Conservation (phyloP, 2,888 invertebrate species). For the Leptinotarsa peninsularis region DNA sequence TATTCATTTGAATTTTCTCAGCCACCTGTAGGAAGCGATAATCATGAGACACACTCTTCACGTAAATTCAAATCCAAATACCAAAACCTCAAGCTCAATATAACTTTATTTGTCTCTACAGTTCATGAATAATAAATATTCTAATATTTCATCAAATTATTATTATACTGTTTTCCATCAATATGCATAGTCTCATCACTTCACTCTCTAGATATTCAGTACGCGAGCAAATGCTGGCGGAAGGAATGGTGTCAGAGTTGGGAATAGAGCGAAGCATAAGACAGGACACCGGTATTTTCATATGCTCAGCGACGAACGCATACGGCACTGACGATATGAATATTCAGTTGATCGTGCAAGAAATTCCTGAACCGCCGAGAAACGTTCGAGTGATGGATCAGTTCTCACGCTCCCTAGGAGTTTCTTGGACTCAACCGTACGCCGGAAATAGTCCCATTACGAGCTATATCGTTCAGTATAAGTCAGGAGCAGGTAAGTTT, state of each 20-base stretch:
- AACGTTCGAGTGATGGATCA: constrained; percentile 88
- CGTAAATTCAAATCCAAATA: too few species aligned
- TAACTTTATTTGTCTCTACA: too few species aligned
- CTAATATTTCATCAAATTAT: too few species aligned
- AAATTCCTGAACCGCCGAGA: constrained; percentile 90
- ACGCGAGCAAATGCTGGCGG: constrained; percentile 81
- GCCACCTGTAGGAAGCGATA: too few species aligned
- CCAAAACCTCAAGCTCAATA: too few species aligned
- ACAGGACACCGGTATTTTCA: constrained; percentile 89
- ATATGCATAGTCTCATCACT: constrained; percentile 46
- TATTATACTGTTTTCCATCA: too few species aligned
- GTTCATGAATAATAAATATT: too few species aligned
- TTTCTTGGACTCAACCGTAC: constrained; percentile 91
- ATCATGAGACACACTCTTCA: too few species aligned
- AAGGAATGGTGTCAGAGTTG: constrained; percentile 86
- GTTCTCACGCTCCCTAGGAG: constrained; percentile 84
- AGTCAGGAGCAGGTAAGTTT: constrained; percentile 79
- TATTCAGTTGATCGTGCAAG: constrained; percentile 90
- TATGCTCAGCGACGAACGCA: constrained; percentile 88
- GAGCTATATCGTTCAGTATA: constrained; percentile 90
- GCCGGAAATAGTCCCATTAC: constrained; percentile 90
- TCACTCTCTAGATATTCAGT: constrained; percentile 73
- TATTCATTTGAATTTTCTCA: too few species aligned
- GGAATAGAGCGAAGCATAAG: constrained; percentile 86
- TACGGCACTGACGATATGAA: constrained; percentile 93